Evolutionary conservation across 2,113 vertebrate genomes (phyloP), one percentile per base, ranked within the genome.

Genomic region (Lamprologus speciosus): DNA sequence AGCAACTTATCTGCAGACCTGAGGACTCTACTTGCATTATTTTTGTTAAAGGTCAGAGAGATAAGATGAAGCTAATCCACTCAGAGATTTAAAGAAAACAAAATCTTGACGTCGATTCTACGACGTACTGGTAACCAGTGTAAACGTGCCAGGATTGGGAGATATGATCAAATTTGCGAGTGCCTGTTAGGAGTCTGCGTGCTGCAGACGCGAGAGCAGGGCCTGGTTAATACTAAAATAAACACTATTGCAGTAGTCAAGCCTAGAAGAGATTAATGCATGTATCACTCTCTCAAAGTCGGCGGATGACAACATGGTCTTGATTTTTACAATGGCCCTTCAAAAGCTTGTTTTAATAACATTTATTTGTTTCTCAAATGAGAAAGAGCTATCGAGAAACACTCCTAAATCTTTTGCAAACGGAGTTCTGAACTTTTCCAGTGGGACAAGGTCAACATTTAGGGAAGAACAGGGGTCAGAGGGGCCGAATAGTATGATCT

Each of bases 131-230:
- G 53, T 54, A 54, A 12, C 53, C 53, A 23, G 53, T 23, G n/a
- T 23, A 54, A 54, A 54, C 6, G 5, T 54, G n/a, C 5, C 51
- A 4, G 51, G 51, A 2, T 54, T 54, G 51, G 51, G n/a, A 21
- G 51, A 54, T 54, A 54, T 54, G 51, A 54, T 54, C 51, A 54
- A 54, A 54, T 54, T 54, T 53, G 51, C 5, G 5, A 21, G 9
- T 53, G 3, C 51, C 51, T 53, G 51, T 53, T 11, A 53, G n/a
- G 51, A 53, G 51, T 53, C 47, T 0, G 50, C 17, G 0, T n/a
- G n/a, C 51, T n/a, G 51, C 51, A n/a, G 51, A 53, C 3, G 51
- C 0, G 51, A 11, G 19, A 53, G 51, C 5, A 11, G 9, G 19
- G 51, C 51, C 51, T 21, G 51, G 19, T 53, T 53, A 53, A 1